Conservation (phyloP, 2,888 invertebrate species). For the Mesoligia furuncula region DNA sequence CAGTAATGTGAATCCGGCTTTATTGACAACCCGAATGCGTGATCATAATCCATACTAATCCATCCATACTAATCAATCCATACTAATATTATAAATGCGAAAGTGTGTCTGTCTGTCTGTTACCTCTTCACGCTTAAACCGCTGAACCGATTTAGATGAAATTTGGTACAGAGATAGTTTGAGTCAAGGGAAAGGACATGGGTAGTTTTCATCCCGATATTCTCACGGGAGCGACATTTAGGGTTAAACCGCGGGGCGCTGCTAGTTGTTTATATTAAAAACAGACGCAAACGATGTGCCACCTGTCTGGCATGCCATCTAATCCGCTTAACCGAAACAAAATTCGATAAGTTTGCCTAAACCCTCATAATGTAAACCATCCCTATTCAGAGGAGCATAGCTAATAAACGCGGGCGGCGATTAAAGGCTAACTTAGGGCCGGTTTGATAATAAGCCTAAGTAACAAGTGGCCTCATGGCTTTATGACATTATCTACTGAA, state of each 20-base stretch:
- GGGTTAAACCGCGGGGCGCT: too few species aligned
- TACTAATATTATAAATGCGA: too few species aligned
- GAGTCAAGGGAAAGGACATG: too few species aligned
- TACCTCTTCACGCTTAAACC: too few species aligned
- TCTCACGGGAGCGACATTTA: too few species aligned
- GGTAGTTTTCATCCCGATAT: too few species aligned
- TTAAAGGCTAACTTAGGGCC: constrained; percentile 41
- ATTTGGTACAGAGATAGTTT: too few species aligned
- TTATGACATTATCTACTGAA: constrained; percentile 47
- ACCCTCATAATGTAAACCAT: constrained; percentile 26
- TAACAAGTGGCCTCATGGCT: constrained; percentile 51
- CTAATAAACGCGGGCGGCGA: constrained; percentile 26
- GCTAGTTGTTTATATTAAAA: neutral
- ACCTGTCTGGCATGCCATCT: neutral
- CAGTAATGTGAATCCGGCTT: too few species aligned
- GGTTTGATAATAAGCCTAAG: constrained; percentile 55
- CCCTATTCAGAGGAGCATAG: constrained; percentile 11
- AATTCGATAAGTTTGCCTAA: constrained; percentile 20
- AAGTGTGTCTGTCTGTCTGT: too few species aligned
- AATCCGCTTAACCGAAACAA: constrained; percentile 35
- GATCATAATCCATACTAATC: neutral
- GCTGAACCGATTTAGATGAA: too few species aligned
- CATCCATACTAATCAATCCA: too few species aligned
- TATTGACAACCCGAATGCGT: neutral
- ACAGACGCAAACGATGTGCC: neutral